Conservation (phyloP, 2,113 vertebrate species). For the Oreocharis arfaki region DNA sequence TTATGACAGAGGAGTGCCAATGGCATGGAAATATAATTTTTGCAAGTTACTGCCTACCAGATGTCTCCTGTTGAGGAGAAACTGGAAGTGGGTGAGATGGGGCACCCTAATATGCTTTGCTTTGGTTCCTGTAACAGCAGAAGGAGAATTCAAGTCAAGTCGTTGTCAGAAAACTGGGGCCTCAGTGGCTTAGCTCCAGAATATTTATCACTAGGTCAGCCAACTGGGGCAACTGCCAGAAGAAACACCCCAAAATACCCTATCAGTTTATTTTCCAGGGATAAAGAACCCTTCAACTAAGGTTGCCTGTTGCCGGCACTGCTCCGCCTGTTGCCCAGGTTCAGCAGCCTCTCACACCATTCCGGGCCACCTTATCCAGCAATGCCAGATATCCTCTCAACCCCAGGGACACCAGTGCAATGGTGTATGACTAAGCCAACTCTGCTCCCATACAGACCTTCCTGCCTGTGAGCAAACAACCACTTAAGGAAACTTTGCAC, state of each 20-base stretch:
- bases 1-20: background rate
- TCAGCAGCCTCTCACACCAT: background rate
- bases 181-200: background rate
- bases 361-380: background rate
- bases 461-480: background rate
- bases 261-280: background rate
- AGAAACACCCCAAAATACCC: background rate
- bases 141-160: background rate
- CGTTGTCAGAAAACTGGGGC: background rate
- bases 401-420: background rate
- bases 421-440: background rate
- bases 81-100: background rate
- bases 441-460: background rate
- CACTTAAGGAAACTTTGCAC: background rate
- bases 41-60: background rate
- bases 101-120: background rate
- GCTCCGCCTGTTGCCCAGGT: background rate
- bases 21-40: background rate
- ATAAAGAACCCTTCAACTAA: background rate
- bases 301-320: fast-evolving
- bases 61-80: background rate
- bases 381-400: background rate
- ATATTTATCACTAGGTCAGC: background rate
- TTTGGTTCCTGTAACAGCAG: background rate
- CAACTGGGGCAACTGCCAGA: background rate